These are phyloP conservation scores for Chaetura pelagica DNA, from an alignment of 2,113 vertebrate species.

Conservation along the genomic window DNA sequence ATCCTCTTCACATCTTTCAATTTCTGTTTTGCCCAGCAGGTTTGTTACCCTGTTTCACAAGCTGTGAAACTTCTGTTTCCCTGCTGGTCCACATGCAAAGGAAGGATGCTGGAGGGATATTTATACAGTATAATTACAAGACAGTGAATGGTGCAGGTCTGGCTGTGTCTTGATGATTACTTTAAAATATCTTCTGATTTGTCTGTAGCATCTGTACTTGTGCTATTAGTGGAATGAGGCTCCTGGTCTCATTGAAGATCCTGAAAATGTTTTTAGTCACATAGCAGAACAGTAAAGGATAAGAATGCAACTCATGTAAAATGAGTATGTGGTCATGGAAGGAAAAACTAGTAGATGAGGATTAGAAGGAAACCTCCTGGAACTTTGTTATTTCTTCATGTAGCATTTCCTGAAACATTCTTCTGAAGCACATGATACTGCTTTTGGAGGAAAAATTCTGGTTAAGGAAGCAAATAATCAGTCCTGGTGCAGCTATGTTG, in stretches of 20 bases:
- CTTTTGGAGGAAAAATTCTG: not conserved
- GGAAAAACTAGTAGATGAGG: not conserved
- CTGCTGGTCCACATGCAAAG: fast-evolving
- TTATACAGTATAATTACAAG: not conserved
- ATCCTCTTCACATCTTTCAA: not conserved
- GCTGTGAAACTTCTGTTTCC: not conserved
- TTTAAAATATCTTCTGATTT: not conserved
- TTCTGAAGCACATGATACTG: not conserved
- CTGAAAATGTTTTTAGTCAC: not conserved
- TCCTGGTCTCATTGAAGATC: not conserved
- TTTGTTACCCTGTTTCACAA: not conserved
- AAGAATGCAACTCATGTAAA: not conserved
- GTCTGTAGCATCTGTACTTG: not conserved
- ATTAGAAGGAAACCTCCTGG: not conserved
- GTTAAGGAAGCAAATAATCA: not conserved
- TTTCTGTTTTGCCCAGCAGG: not conserved
- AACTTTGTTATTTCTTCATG: not conserved
- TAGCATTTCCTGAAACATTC: not conserved
- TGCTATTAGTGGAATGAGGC: not conserved
- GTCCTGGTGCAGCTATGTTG: not conserved
- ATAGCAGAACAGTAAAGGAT: not conserved
- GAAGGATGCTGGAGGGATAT: not conserved
- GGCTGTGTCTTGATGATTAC: not conserved
- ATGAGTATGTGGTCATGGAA: not conserved
- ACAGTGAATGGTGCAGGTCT: not conserved